Conservation (phyloP, 2,888 invertebrate species). For the Drosophila incognita region DNA sequence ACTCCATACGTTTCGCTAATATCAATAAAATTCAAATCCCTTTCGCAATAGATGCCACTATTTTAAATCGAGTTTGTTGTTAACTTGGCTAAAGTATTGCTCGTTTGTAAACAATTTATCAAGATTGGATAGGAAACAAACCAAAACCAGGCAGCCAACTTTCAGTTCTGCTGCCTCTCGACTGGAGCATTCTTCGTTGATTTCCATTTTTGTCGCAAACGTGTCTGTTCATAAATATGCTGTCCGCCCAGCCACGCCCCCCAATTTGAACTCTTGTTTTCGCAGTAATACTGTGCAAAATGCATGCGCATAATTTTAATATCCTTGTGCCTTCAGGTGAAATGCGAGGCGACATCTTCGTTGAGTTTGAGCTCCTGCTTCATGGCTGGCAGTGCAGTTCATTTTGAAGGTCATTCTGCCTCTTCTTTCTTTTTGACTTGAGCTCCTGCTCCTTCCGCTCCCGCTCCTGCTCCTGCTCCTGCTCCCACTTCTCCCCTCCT, state of each 20-base stretch:
- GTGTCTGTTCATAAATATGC: constrained; percentile 67
- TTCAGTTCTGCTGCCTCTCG: neutral
- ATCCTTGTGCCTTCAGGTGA: constrained; percentile 22
- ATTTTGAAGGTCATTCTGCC: constrained; percentile 58
- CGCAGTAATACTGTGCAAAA: constrained; percentile 41
- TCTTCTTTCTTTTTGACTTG: constrained; percentile 7
- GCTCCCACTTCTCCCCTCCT: neutral
- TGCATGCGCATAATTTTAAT: constrained; percentile 71
- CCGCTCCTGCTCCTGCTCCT: neutral
- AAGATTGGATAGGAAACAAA: neutral
- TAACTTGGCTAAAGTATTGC: neutral
- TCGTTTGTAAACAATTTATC: neutral
- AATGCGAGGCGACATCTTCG: constrained; percentile 23
- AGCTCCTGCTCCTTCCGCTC: constrained; percentile 2
- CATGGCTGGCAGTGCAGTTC: constrained; percentile 52
- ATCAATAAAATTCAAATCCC: neutral
- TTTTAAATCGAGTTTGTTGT: neutral
- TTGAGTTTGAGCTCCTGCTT: neutral
- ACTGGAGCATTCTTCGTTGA: neutral
- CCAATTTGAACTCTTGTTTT: neutral
- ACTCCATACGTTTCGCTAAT: neutral
- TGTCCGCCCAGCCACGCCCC: constrained; percentile 3
- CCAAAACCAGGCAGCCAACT: neutral
- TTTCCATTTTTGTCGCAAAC: constrained; percentile 14
- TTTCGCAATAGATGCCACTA: neutral